phyloP scores from a whole-genome alignment of 2,888 invertebrate genomes.

The Erannis defoliaria region DNA sequence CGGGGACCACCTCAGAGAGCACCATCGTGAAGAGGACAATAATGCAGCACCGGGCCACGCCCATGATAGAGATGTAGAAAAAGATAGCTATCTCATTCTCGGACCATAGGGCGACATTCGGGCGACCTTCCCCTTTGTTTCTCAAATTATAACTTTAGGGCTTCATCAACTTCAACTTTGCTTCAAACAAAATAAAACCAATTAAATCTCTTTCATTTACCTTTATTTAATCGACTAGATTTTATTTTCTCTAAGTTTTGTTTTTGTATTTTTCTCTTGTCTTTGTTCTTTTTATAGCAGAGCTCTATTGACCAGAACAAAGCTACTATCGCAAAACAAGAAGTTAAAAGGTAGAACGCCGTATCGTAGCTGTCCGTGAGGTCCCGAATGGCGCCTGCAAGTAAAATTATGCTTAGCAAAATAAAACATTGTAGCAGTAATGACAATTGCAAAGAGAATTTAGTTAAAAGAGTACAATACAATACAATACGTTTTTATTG shows the following conservation, averaged over 20 bases:
- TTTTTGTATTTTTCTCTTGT: conserved; percentile 53
- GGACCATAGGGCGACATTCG: conserved; percentile 52
- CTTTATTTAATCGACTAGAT: conserved; percentile 41
- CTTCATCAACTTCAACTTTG: conserved; percentile 17
- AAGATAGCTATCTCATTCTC: conserved; percentile 54
- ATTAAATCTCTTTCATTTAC: conserved; percentile 26
- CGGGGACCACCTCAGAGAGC: conserved; percentile 84
- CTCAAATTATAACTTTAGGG: conserved; percentile 11
- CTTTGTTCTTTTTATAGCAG: conserved; percentile 67
- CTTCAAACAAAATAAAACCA: conserved; percentile 25
- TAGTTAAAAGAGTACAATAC: no score
- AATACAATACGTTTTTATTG: no score
- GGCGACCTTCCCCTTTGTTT: conserved; percentile 6
- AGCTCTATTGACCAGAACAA: conserved; percentile 73
- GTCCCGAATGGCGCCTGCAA: conserved; percentile 86
- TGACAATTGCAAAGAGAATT: not conserved
- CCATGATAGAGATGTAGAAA: conserved; percentile 73
- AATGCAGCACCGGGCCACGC: conserved; percentile 84
- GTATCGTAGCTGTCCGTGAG: conserved; percentile 85
- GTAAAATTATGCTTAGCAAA: not conserved
- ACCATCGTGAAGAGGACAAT: conserved; percentile 84
- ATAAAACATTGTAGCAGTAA: not conserved
- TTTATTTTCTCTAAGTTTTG: conserved; percentile 35
- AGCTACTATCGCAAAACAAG: conserved; percentile 60
- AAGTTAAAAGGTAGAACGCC: conserved; percentile 85